Conservation (phyloP, 2,888 invertebrate species). For the Drosophila borborema region DNA sequence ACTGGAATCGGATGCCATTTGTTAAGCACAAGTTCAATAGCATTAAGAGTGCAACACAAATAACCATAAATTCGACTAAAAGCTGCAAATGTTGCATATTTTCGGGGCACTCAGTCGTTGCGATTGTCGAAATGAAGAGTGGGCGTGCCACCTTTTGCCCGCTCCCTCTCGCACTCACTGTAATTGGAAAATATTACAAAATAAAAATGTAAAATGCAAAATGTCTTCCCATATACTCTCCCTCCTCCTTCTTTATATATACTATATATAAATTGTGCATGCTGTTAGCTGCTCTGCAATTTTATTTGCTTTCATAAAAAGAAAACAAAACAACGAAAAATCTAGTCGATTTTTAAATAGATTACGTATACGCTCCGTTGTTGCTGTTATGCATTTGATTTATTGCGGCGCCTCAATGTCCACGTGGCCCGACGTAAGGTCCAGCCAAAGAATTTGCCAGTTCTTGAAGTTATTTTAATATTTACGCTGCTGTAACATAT, state of each 20-base stretch:
- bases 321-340: slow-evolving; percentile 2
- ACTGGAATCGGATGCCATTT: slow-evolving; percentile 67
- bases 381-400: slow-evolving; percentile 54
- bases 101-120: slow-evolving; percentile 40
- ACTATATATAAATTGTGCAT: slow-evolving; percentile 27
- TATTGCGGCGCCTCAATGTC: slow-evolving; percentile 72
- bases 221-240: background rate
- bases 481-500: slow-evolving; percentile 74
- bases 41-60: slow-evolving; percentile 81
- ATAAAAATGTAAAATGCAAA: slow-evolving; percentile 13
- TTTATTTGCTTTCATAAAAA: slow-evolving; percentile 29
- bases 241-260: background rate
- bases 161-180: slow-evolving; percentile 10
- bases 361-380: slow-evolving; percentile 68
- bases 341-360: slow-evolving; percentile 68
- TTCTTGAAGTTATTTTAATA: slow-evolving; percentile 79
- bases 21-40: slow-evolving; percentile 80
- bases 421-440: slow-evolving; percentile 32
- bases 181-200: slow-evolving; percentile 59
- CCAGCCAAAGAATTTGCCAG: slow-evolving; percentile 65
- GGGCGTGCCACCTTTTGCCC: slow-evolving; percentile 22
- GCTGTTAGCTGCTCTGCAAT: slow-evolving; percentile 23
- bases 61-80: slow-evolving; percentile 78
- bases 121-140: slow-evolving; percentile 58
- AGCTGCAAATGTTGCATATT: slow-evolving; percentile 81